Base-by-base conservation (phyloP, 2,113 vertebrate species). In the Serinus canaria region DNA sequence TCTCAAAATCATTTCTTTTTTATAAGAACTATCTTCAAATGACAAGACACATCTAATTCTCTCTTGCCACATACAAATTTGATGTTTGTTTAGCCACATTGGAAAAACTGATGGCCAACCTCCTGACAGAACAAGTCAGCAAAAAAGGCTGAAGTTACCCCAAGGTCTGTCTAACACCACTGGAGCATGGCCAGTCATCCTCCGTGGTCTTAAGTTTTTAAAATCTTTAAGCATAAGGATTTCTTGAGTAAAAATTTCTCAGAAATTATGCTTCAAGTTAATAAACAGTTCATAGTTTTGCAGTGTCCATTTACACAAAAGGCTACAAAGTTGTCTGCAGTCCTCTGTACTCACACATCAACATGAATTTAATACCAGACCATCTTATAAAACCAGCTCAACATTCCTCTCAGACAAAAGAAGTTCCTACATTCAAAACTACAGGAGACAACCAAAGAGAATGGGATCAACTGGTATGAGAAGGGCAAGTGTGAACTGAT, bases 181-280 rank as follows among this genome's bases (percentile, higher is more conserved):
- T 67, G 63, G 46, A 73, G 53, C 78, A 74, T 1, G 56, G 2
- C 2, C 27, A 67, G 47, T 52, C 73, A 80, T 64, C 35, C 60
- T 83, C 72, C 75, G 76, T 27, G 20, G 70, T 58, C 66, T 94
- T 18, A 37, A 44, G 31, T 9, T 89, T 67, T 53, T 8, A 7
- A 70, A 82, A 87, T 55, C 60, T 56, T 90, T 82, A 43, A 67
- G 80, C 68, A 27, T 27, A 76, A 88, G 53, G 35, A 75, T 58
- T 88, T 67, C 60, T 76, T 41, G 37, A 39, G 49, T 59, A 75
- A 23, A 86, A 90, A 74, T 64, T 68, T 75, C 74, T 86, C 70
- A 91, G 56, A 90, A 95, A 50, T 8, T 19, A 83, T 56, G 68
- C 76, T 90, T 96, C 52, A 78, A 62, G 78, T 52, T 96, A 91